Conservation (phyloP, 2,797 vertebrate species). For the Sciurus carolinensis region DNA sequence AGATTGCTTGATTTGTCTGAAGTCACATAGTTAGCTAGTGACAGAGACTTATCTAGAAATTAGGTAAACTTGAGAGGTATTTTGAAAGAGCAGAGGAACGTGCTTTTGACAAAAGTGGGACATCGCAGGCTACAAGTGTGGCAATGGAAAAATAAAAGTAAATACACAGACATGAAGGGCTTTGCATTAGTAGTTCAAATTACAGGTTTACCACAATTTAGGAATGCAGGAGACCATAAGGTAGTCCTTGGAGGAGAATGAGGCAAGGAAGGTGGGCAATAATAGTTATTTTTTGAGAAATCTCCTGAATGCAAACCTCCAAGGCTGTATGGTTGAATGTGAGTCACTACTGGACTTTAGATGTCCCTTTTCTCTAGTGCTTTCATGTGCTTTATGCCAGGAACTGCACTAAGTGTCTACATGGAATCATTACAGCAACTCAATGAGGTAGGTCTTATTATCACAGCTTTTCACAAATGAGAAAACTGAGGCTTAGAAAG, state of each 20-base stretch:
- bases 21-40: neutral
- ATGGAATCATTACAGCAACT: slow-evolving; percentile 3
- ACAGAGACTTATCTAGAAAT: slow-evolving; percentile 32
- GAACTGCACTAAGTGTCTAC: neutral
- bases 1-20: slow-evolving; percentile 8
- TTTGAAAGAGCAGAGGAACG: slow-evolving; percentile 33
- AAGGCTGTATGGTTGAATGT: neutral
- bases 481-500: neutral
- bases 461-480: neutral
- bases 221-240: neutral
- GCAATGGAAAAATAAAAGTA: slow-evolving; percentile 31
- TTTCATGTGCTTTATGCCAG: neutral
- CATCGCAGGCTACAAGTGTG: neutral
- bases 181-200: neutral
- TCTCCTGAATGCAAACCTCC: neutral
- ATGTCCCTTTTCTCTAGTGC: neutral
- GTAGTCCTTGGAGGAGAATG: neutral
- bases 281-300: slow-evolving; percentile 14
- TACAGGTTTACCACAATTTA: neutral
- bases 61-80: neutral
- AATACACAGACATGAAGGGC: neutral
- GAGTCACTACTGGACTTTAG: neutral
- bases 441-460: neutral
- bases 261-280: neutral
- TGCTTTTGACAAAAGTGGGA: neutral